Conservation (phyloP, 2,113 vertebrate species). For the Callopanchax toddi region DNA sequence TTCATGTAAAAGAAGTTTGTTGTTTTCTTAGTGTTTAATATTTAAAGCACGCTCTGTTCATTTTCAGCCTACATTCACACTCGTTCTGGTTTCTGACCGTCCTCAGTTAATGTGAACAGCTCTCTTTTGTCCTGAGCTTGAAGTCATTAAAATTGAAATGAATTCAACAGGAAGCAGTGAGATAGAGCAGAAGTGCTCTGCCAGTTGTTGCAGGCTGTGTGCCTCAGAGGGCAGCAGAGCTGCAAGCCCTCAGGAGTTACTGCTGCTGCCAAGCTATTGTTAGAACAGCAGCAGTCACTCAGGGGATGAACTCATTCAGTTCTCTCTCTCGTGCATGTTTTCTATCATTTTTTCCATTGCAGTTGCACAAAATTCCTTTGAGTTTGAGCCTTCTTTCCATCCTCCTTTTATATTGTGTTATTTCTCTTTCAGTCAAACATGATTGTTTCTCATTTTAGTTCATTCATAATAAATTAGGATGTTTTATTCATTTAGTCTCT, state of each 20-base stretch:
- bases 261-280: slow-evolving; percentile 70
- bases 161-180: slow-evolving; percentile 38
- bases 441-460: slow-evolving; percentile 29
- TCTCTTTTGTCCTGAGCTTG: slow-evolving; percentile 25
- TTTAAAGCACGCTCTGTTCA: slow-evolving; percentile 8
- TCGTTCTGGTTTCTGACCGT: not conserved
- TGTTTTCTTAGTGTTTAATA: not conserved
- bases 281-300: slow-evolving; percentile 68
- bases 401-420: slow-evolving; percentile 11
- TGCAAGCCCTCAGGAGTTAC: slow-evolving; percentile 65
- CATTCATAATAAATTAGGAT: slow-evolving; percentile 66
- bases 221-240: slow-evolving; percentile 48
- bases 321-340: slow-evolving; percentile 27
- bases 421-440: slow-evolving; percentile 21
- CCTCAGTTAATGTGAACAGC: slow-evolving; percentile 14
- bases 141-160: slow-evolving; percentile 49
- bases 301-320: slow-evolving; percentile 53
- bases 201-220: slow-evolving; percentile 57
- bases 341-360: slow-evolving; percentile 35
- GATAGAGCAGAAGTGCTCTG: slow-evolving; percentile 36
- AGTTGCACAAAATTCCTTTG: slow-evolving; percentile 24
- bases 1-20: not conserved
- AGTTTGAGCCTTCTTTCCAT: slow-evolving; percentile 40
- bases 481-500: slow-evolving; percentile 68
- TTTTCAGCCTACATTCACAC: slow-evolving; percentile 7